These are phyloP conservation scores for Augochlorella aurata DNA, from an alignment of 2,888 invertebrate species.

Conservation along the genomic window DNA sequence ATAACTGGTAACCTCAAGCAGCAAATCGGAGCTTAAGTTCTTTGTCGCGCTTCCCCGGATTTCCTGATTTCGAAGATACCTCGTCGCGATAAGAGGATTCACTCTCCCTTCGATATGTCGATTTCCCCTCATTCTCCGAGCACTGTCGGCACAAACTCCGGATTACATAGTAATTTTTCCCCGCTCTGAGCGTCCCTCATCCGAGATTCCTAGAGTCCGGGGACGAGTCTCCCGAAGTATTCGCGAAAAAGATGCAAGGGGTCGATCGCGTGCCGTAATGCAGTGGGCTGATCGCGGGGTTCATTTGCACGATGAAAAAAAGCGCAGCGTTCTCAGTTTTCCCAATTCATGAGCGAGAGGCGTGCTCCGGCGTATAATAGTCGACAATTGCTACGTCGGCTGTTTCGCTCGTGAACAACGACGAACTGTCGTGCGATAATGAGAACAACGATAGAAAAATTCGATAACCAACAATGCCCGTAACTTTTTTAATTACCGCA, in stretches of 20 bases:
- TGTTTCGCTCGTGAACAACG: conserved; percentile 36
- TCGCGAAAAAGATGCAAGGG: neutral
- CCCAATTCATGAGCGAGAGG: neutral
- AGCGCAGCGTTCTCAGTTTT: conserved; percentile 5
- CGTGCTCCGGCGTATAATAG: conserved; percentile 40
- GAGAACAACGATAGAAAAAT: conserved; percentile 56
- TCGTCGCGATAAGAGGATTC: conserved; percentile 66
- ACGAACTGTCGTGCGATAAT: conserved; percentile 51
- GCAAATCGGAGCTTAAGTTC: conserved; percentile 61
- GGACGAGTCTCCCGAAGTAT: neutral
- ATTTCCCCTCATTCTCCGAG: conserved; percentile 41
- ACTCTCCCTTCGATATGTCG: conserved; percentile 59
- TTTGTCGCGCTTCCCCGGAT: conserved; percentile 59
- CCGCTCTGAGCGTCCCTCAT: neutral
- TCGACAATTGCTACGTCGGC: conserved; percentile 43
- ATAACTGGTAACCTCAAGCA: conserved; percentile 42
- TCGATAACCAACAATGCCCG: conserved; percentile 48
- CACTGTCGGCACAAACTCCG: conserved; percentile 56
- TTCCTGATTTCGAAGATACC: conserved; percentile 63
- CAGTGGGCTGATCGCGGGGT: conserved; percentile 38
- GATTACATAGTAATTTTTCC: conserved; percentile 58
- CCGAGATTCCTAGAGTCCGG: neutral
- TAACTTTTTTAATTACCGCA: conserved; percentile 57
- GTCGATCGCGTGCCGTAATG: neutral
- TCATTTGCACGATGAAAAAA: conserved; percentile 37